Base-by-base conservation (phyloP, 2,888 invertebrate species). In the Empis stercorea region DNA sequence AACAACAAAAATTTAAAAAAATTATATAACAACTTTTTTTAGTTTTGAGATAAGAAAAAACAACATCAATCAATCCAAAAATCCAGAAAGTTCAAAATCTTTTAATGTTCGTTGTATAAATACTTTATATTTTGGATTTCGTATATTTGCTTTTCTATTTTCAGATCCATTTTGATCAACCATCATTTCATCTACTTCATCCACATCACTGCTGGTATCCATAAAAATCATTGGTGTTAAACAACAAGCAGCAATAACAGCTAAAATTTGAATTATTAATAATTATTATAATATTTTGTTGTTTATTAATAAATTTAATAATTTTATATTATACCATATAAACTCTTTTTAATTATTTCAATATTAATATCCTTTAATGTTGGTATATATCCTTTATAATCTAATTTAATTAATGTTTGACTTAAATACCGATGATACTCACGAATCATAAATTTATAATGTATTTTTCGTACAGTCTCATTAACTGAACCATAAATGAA, bases 51-150 rank as follows among this genome's bases (percentile, higher is more conserved):
- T 10, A 27, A 23, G n/a, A n/a, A n/a, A n/a, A n/a, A n/a, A n/a
- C n/a, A n/a, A n/a, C n/a, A n/a, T n/a, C 11, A 6, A 17, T 40
- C 10, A 40, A 51, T 68, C 68, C 47, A 68, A 56, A 52, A 66
- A 68, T 1, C 68, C 68, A 15, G 59, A 59, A 17, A 65, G 50
- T 52, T 68, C 68, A 32, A 68, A 67, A 47, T 68, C 67, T 27
- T 66, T 64, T 0, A 68, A 52, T 15, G 65, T 62, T 10, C 59
- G 59, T 46, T 65, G 64, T 23, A 67, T 52, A 51, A 64, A 68
- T 14, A 59, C 58, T 15, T 61, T 60, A 53, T 66, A 68, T 52
- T 63, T 64, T 7, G 63, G 60, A 53, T 68, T 67, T 37, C 48
- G 45, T n/a, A 66, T 61, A 50, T 68, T 65, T 46, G 57, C 57